Evolutionary conservation across 2,888 invertebrate species (phyloP), one percentile per base, ranked within the genome.

Genomic region (Cataglyphis livida): DNA sequence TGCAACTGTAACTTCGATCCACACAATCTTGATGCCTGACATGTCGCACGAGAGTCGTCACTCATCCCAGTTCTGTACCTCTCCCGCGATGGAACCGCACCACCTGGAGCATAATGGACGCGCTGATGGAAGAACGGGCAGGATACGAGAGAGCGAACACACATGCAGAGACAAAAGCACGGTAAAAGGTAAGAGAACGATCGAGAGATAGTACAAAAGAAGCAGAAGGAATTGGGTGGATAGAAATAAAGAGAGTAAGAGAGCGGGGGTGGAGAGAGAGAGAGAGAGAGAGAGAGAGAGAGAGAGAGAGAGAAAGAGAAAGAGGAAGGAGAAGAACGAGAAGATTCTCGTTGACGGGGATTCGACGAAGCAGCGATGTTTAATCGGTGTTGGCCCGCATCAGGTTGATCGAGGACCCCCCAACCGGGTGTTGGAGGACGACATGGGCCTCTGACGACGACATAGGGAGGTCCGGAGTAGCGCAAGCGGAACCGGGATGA

Each of bases 331-430:
- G 75, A 61, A 83, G 79, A 82, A 51, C 62, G 71, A n/a, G 75
- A 12, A 38, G 64, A 68, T 76, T 68, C 85, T 81, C 88, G 89
- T 92, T 92, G 92, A 92, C 90, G 91, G 88, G 91, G 90, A 93
- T 92, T 92, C 92, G 91, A 92, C 91, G 92, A 92, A 93, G 91
- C 91, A 91, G 91, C 90, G 91, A 90, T 91, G 93, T 93, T 93
- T 93, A 93, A 93, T 93, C 93, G 92, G 91, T 91, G 92, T 91
- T 91, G 92, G 93, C 94, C 94, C 94, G 94, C 94, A 94, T 94
- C 93, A 92, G 93, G 92, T 93, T 93, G 93, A 94, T 94, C 92
- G 93, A 83, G 89, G 94, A 93, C 93, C 94, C 92, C 94, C 94
- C 93, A 93, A 93, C 76, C 87, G 89, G 91, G 73, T 86, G 88